Percentiles rank a stretch among this genome's conserved stretches.
Conservation (phyloP, 2,888 invertebrate species). For the Cantharis rufa region DNA sequence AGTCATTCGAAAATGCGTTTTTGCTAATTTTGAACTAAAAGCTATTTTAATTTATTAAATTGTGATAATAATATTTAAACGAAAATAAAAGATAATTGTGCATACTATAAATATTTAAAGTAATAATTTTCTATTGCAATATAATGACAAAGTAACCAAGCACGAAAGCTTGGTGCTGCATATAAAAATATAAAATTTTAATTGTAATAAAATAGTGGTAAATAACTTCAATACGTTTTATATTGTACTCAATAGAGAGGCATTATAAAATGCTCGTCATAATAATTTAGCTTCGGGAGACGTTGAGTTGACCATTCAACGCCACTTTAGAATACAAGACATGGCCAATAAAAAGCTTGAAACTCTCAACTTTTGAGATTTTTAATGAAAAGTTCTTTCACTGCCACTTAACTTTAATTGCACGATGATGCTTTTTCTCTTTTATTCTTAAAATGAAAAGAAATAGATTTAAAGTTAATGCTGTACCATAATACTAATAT, state of each 20-base stretch:
- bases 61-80: background rate
- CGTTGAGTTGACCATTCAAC: conserved; percentile 32
- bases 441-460: conserved; percentile 24
- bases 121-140: too few relatives aligned
- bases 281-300: conserved; percentile 27
- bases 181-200: background rate
- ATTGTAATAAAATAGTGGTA: conserved; percentile 4
- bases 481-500: background rate
- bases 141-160: background rate
- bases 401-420: conserved; percentile 49
- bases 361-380: conserved; percentile 44
- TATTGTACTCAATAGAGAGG: conserved; percentile 11
- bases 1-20: background rate
- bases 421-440: conserved; percentile 40
- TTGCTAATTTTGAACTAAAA: background rate
- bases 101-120: too few relatives aligned
- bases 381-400: conserved; percentile 48
- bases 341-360: conserved; percentile 42
- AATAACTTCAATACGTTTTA: conserved; percentile 13
- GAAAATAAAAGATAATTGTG: background rate
- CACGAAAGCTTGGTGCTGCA: background rate
- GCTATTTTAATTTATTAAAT: background rate
- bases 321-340: conserved; percentile 40
- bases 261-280: conserved; percentile 22
- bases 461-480: conserved; percentile 8